These are phyloP conservation scores for Spilogale gracilis DNA, from an alignment of 2,113 vertebrate species.

Conservation along the genomic window DNA sequence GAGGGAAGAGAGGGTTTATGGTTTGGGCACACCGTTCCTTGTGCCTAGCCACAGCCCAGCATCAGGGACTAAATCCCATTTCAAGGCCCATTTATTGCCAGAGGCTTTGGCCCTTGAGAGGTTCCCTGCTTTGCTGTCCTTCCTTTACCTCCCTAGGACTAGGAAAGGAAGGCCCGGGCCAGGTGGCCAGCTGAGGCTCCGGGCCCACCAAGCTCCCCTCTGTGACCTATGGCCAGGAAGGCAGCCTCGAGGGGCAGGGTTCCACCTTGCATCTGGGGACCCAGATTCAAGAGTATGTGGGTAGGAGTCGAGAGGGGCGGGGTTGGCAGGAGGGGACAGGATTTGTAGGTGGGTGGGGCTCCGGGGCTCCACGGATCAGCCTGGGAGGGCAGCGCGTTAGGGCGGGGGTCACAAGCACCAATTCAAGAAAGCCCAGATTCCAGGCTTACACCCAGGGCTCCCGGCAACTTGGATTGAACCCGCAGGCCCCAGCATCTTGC, in stretches of 20 bases:
- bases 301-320: too few species aligned
- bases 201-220: neutral
- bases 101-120: slow-evolving; percentile 35
- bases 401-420: neutral
- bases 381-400: neutral
- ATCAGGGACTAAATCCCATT: neutral
- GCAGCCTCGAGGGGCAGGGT: neutral
- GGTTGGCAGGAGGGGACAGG: neutral
- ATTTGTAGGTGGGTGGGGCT: neutral
- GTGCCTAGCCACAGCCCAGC: neutral
- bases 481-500: neutral
- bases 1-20: neutral
- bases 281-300: neutral
- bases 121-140: neutral
- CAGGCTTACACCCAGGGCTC: neutral
- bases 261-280: neutral
- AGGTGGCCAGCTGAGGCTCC: neutral
- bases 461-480: neutral
- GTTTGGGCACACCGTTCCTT: neutral
- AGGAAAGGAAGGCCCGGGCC: neutral
- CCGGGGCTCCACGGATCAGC: neutral
- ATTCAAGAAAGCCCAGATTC: neutral
- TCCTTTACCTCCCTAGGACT: neutral
- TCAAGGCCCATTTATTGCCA: neutral
- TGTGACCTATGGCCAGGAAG: rapidly evolving